Evolutionary conservation across 2,797 vertebrate species (phyloP), one percentile per base, ranked within the genome.

Genomic region (Hoplostethus atlanticus): DNA sequence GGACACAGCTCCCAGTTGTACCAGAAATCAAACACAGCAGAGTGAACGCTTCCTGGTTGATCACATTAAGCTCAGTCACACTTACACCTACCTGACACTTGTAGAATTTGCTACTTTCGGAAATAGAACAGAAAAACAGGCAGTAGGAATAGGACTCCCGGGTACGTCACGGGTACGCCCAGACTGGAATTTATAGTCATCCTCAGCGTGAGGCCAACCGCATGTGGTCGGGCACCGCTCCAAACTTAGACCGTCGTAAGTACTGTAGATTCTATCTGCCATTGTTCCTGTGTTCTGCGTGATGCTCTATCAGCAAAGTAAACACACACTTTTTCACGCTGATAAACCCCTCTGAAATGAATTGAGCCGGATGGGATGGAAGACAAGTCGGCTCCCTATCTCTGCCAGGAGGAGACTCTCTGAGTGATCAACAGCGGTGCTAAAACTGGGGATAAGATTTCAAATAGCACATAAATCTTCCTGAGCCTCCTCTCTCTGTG

Each of bases 171-270:
- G 13, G 46, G 6, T 51, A 6, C n/a, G 52, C 15, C 34, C n/a
- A 55, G 40, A 25, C n/a, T 50, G 3, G 28, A 47, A 25, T 13
- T n/a, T 28, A 10, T 4, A n/a, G 15, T 55, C 65, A 30, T 68
- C 17, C 30, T 28, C 30, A 8, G 0, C 40, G 31, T 34, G 38
- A 57, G 68, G 94, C 95, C 76, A 96, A 95, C 55, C 94, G 94
- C 79, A 96, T 95, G 0, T 95, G 95, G 95, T 95, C 94, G 69
- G 92, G 94, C 62, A 85, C 84, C 4, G 88, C 96, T 66, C 96
- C 96, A 64, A 96, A 96, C 83, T 96, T 94, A 87, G 96, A 95
- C 84, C 90, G 95, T 47, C 53, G 5, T 46, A 6, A 48, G 47
- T 44, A 59, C 44, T 21, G 21, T 63, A 34, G 51, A 60, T 51